Evolutionary conservation across 2,797 vertebrate genomes (phyloP).

Genomic region (Mus minutoides): DNA sequence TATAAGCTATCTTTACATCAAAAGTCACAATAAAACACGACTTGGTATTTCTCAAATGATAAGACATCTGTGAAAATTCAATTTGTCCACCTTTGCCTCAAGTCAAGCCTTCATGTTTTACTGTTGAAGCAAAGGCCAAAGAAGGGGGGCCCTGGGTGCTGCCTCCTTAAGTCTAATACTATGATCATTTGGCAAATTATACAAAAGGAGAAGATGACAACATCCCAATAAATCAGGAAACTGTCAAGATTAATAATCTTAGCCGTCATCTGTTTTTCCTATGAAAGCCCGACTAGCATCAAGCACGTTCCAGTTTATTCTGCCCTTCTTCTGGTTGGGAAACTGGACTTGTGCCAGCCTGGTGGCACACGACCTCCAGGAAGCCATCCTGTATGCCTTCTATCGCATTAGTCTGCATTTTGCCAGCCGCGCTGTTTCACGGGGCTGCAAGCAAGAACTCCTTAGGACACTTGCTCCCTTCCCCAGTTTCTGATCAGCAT

Average conservation of each 20-base stretch:
- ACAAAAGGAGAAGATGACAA: conserved; percentile 83
- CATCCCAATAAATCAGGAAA: conserved; percentile 87
- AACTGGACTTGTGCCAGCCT: conserved; percentile 58
- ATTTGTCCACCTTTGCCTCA: conserved; percentile 52
- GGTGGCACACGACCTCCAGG: conserved; percentile 53
- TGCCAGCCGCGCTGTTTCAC: conserved; percentile 26
- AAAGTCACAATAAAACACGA: conserved; percentile 49
- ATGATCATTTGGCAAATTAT: conserved; percentile 86
- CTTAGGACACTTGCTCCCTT: conserved; percentile 53
- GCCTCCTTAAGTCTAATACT: conserved; percentile 75
- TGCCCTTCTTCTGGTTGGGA: conserved; percentile 61
- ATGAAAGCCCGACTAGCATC: conserved; percentile 64
- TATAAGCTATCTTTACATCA: conserved; percentile 33
- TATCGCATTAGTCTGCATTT: conserved; percentile 61
- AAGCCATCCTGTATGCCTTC: conserved; percentile 69
- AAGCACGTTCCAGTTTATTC: conserved; percentile 76
- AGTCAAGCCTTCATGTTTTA: conserved; percentile 39
- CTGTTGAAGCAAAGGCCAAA: not conserved
- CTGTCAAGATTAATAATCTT: conserved; percentile 85
- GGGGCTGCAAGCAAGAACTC: conserved; percentile 50
- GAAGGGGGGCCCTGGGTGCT: conserved; percentile 34
- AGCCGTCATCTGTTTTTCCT: conserved; percentile 79
- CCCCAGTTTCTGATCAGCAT: conserved; percentile 32
- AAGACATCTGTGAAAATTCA: conserved; percentile 71
- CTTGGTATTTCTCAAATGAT: conserved; percentile 65